Conservation (phyloP, 1,140 invertebrate species). For the Eriocheir sinensis region DNA sequence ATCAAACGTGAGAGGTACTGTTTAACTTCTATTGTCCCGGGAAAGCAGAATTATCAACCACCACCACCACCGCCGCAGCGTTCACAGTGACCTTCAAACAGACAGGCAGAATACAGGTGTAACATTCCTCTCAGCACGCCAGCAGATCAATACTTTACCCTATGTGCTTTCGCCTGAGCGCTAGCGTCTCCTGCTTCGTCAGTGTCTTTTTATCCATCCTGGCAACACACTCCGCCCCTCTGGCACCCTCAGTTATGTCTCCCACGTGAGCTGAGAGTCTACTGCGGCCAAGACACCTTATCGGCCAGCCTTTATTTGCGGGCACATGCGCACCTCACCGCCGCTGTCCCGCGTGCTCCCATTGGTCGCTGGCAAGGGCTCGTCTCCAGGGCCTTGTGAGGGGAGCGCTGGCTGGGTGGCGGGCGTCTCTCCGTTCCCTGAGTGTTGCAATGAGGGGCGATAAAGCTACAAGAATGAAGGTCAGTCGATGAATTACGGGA, state of each 20-base stretch:
- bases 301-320: background rate
- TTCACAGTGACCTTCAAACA: too few species aligned
- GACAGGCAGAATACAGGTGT: too few species aligned
- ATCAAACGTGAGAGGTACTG: too few species aligned
- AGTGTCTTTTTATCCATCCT: background rate
- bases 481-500: background rate
- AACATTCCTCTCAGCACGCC: too few species aligned
- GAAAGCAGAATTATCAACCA: too few species aligned
- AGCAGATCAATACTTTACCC: constrained; percentile 1
- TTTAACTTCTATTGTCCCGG: too few species aligned
- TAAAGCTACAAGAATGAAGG: background rate
- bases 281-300: background rate
- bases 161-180: background rate
- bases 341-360: background rate
- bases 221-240: background rate
- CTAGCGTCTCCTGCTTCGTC: background rate
- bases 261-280: background rate
- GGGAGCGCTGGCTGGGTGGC: background rate
- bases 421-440: too few species aligned
- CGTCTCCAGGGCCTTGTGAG: background rate
- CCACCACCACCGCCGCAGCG: too few species aligned
- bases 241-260: background rate
- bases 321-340: background rate
- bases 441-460: background rate
- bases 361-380: background rate